Evolutionary conservation across 2,888 invertebrate genomes (phyloP), one percentile per base, ranked within the genome.

Genomic region (Cancer borealis): DNA sequence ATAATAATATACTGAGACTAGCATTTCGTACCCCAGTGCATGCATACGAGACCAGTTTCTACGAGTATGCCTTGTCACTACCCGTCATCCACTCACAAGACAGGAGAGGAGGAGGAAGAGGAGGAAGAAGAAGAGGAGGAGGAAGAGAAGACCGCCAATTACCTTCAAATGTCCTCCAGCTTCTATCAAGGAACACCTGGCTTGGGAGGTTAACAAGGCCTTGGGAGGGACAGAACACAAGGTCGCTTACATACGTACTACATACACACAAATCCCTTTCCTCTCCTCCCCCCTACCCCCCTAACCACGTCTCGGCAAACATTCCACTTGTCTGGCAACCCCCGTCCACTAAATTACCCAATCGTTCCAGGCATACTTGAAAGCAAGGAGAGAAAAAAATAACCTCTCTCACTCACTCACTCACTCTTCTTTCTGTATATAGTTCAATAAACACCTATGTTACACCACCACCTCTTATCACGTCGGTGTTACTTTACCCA

Each of bases 261-360:
- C 39, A 39, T 39, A 39, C 39, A 54, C 54, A 0, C 3, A 54
- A 54, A 54, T 54, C 84, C 39, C n/a, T 4, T 39, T 14, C 84
- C 10, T 6, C 14, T 10, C 30, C 39, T 39, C 39, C 3, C n/a
- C 26, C 26, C n/a, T 6, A 0, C 26, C 73, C 26, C 73, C 30
- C 26, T 8, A n/a, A 0, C 73, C 2, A 26, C 30, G 26, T 79
- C 73, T 26, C 26, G 12, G 12, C 26, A 30, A n/a, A n/a, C 73
- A 79, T 79, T 79, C 73, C 73, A 26, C 73, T n/a, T 4, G 26
- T 79, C 73, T 79, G 73, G n/a, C 73, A 79, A n/a, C 73, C 73
- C n/a, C 60, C 21, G 21, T 21, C 39, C 84, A 84, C 84, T 10
- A 39, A 4, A 84, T 39, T 39, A 14, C 84, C 26, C 84, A 30